Percentiles rank a stretch among this genome's conserved stretches.
Conservation (phyloP, 2,888 invertebrate species). For the Catocala fraxini region DNA sequence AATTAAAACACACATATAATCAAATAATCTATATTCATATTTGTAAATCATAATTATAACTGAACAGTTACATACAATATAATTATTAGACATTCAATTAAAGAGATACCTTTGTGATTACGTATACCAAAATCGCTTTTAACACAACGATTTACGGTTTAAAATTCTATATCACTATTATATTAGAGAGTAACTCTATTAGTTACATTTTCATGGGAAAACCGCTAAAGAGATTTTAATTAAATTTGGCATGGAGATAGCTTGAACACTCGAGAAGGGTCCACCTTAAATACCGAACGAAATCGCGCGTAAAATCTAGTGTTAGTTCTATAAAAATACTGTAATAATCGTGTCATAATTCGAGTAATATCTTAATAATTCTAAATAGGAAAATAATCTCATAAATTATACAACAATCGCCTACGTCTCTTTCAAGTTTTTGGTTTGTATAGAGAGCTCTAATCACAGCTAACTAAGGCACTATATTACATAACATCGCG, state of each 20-base stretch:
- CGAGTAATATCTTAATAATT: slow-evolving; percentile 18
- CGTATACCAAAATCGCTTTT: slow-evolving; percentile 25
- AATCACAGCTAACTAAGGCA: slow-evolving; percentile 7
- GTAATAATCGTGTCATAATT: slow-evolving; percentile 34
- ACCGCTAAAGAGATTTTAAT: too few species aligned
- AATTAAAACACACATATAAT: too few species aligned
- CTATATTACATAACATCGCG: not conserved
- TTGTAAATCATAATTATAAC: slow-evolving; percentile 41
- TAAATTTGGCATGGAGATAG: too few species aligned
- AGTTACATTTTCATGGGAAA: too few species aligned
- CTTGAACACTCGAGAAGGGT: too few species aligned
- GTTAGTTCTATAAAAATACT: slow-evolving; percentile 26
- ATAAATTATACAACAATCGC: slow-evolving; percentile 37
- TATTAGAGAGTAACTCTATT: not conserved
- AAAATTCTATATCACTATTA: slow-evolving; percentile 11
- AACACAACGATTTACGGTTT: slow-evolving; percentile 17
- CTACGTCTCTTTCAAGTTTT: slow-evolving; percentile 1
- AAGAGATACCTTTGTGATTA: not conserved
- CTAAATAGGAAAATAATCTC: slow-evolving; percentile 40
- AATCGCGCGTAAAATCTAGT: too few species aligned
- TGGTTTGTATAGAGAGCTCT: slow-evolving; percentile 1
- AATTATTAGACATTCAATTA: too few species aligned
- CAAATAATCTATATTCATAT: slow-evolving; percentile 32
- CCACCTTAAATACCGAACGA: too few species aligned
- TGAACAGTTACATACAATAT: slow-evolving; percentile 11